phyloP scores from a whole-genome alignment of 2,113 vertebrate species.

The Anas platyrhynchos region DNA sequence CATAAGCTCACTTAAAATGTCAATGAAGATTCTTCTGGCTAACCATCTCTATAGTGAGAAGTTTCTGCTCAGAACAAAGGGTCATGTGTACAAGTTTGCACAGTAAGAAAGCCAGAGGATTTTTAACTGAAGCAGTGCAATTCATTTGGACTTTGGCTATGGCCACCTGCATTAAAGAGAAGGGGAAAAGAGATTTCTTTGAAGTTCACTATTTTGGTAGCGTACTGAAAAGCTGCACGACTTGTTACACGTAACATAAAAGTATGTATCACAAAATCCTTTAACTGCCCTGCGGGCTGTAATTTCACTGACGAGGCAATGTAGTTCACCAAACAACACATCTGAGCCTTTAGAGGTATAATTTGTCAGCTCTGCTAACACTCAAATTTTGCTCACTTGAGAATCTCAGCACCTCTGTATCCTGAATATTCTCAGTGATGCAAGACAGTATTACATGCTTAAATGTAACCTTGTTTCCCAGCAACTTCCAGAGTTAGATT shows the following conservation, averaged over 20 bases:
- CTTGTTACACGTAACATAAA: background rate
- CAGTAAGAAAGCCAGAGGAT: background rate
- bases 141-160: background rate
- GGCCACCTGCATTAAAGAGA: background rate
- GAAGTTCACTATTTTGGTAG: background rate
- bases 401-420: background rate
- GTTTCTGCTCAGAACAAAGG: accelerated
- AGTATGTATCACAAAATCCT: background rate
- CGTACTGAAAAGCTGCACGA: background rate
- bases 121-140: accelerated
- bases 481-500: no score
- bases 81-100: accelerated
- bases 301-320: background rate
- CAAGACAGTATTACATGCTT: accelerated
- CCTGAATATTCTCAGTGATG: background rate
- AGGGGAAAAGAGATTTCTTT: background rate
- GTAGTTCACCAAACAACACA: accelerated
- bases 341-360: no score
- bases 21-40: no score
- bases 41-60: accelerated
- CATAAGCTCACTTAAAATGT: background rate
- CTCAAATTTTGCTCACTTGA: background rate
- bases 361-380: background rate
- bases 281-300: background rate
- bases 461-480: background rate